Conservation (phyloP, 2,113 vertebrate genomes). For the Pluvianellus socialis region DNA sequence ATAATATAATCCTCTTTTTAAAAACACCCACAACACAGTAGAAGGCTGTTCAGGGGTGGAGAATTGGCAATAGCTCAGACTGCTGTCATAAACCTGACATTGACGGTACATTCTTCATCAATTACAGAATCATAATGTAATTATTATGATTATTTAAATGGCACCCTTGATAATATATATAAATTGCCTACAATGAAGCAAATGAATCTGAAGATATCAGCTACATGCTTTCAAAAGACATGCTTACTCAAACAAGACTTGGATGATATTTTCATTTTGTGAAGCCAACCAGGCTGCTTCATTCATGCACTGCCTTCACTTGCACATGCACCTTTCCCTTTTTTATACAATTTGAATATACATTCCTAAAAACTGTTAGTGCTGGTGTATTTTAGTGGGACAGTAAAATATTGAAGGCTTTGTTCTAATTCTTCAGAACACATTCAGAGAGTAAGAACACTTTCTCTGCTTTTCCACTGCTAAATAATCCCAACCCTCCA, state of each 20-base stretch:
- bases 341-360: background rate
- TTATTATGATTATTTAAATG: conserved; percentile 40
- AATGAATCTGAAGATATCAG: background rate
- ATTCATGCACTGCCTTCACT: background rate
- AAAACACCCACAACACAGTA: conserved; percentile 9
- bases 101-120: conserved; percentile 19
- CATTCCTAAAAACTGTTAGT: background rate
- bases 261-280: background rate
- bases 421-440: background rate
- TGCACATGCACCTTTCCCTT: fast-evolving
- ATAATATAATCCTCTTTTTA: conserved; percentile 59
- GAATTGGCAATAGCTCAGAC: conserved; percentile 54
- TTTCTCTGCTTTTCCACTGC: background rate
- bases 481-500: background rate
- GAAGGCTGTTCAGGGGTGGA: conserved; percentile 58
- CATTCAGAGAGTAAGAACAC: background rate
- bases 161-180: conserved; percentile 39
- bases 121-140: conserved; percentile 22
- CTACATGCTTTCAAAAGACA: background rate
- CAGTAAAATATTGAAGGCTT: background rate
- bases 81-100: conserved; percentile 47
- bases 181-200: conserved; percentile 15
- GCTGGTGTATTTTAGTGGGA: background rate
- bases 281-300: background rate
- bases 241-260: background rate